Evolutionary conservation across 2,888 invertebrate genomes (phyloP).

Genomic region (Laspeyria flexula): DNA sequence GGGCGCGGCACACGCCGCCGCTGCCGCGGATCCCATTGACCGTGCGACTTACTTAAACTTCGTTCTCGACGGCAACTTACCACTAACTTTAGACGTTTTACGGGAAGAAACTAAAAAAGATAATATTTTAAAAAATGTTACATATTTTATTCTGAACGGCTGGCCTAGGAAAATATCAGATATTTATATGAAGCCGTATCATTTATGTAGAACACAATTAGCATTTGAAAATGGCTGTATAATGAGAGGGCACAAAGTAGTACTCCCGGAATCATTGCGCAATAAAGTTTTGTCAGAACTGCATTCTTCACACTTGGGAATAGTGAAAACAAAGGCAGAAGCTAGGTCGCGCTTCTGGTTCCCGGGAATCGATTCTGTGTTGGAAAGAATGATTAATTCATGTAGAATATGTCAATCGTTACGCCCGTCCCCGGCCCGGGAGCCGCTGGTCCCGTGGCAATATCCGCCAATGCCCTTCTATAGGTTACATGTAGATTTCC

Average conservation of each 20-base stretch:
- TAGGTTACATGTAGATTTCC: no score
- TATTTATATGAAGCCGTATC: neutral
- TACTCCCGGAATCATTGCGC: neutral
- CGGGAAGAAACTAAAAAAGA: neutral
- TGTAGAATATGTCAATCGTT: constrained; percentile 2
- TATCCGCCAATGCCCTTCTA: no score
- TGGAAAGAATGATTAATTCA: neutral
- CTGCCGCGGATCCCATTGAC: neutral
- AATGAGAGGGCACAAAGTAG: neutral
- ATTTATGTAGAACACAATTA: neutral
- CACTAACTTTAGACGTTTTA: neutral
- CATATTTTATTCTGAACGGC: neutral
- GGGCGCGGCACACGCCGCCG: neutral
- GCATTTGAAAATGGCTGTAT: neutral
- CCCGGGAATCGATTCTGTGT: constrained; percentile 2
- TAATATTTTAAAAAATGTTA: neutral
- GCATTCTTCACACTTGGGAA: neutral
- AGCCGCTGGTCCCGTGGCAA: no score
- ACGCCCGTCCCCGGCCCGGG: constrained; percentile 7
- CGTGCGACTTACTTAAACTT: neutral
- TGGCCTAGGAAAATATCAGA: neutral
- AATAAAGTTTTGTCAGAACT: neutral
- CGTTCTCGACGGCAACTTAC: neutral
- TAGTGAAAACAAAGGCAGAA: constrained; percentile 3
- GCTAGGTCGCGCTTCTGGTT: constrained; percentile 11